These are phyloP conservation scores for Zaprionus capensis DNA, from an alignment of 1,140 invertebrate species.

Conservation along the genomic window DNA sequence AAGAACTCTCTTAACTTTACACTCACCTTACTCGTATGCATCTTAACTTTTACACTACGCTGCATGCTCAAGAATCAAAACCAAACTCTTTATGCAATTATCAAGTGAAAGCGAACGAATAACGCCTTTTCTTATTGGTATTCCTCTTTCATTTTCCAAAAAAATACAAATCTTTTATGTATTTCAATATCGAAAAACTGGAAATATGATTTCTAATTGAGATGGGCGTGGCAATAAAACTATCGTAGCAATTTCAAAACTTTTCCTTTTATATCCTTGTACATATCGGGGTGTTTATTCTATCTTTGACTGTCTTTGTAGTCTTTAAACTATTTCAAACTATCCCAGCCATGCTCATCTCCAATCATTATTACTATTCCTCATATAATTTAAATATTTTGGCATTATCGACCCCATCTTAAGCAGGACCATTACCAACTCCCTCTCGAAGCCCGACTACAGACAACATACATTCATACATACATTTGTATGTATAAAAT, in stretches of 20 bases:
- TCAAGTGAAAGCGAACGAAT: background rate
- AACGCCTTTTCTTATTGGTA: background rate
- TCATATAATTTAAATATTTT: background rate
- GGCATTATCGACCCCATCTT: background rate
- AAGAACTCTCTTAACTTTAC: constrained; percentile 20
- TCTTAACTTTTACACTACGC: constrained; percentile 38
- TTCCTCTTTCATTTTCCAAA: background rate
- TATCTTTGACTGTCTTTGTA: background rate
- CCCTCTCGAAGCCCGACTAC: background rate
- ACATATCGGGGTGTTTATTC: background rate
- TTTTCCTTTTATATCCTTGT: background rate
- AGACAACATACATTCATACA: background rate
- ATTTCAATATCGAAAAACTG: too few species aligned
- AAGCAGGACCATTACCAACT: background rate
- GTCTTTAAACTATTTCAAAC: background rate
- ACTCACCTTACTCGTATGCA: constrained; percentile 29
- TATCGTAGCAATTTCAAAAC: background rate
- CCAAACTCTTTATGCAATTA: constrained; percentile 25
- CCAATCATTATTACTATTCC: background rate
- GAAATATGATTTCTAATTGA: background rate
- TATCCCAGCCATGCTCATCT: background rate
- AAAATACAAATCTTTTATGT: too few species aligned
- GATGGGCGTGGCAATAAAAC: background rate
- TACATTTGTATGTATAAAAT: background rate
- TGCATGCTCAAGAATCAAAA: constrained; percentile 21